phyloP scores from a whole-genome alignment of 2,888 invertebrate genomes.

The Eupelmus urozonus region DNA sequence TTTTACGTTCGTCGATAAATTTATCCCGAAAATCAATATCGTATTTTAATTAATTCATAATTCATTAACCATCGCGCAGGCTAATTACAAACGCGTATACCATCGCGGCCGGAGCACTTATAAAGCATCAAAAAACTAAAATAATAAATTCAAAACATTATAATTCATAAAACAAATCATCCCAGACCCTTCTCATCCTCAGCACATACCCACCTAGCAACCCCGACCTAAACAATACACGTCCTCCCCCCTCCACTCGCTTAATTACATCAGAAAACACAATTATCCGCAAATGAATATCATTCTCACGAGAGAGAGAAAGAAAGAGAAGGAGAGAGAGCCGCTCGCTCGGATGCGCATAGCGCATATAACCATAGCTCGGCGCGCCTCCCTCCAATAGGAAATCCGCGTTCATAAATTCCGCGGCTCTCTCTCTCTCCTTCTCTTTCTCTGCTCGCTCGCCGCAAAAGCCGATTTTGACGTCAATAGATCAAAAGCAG shows the following conservation, averaged over 20 bases:
- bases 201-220: background rate
- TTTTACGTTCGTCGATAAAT: too few relatives aligned
- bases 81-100: too few relatives aligned
- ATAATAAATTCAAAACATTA: background rate
- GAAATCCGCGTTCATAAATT: slow-evolving; percentile 59
- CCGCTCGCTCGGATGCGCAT: too few relatives aligned
- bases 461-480: slow-evolving; percentile 57
- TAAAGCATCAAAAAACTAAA: background rate
- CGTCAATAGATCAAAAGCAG: slow-evolving; percentile 57
- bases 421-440: slow-evolving; percentile 23
- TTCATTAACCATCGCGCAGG: too few relatives aligned
- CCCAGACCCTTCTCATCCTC: background rate
- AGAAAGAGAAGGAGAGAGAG: too few relatives aligned
- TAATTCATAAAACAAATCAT: background rate
- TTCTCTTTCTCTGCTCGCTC: background rate
- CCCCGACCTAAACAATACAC: background rate
- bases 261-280: slow-evolving; percentile 50
- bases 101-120: too few relatives aligned
- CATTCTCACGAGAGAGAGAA: slow-evolving; percentile 44
- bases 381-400: slow-evolving; percentile 32
- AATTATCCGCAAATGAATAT: slow-evolving; percentile 58
- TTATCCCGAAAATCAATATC: too few relatives aligned
- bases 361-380: too few relatives aligned
- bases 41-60: too few relatives aligned
- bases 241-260: slow-evolving; percentile 1